Evolutionary conservation across 2,888 invertebrate genomes (phyloP), one percentile per base, ranked within the genome.

Genomic region (Parnassius apollo): DNA sequence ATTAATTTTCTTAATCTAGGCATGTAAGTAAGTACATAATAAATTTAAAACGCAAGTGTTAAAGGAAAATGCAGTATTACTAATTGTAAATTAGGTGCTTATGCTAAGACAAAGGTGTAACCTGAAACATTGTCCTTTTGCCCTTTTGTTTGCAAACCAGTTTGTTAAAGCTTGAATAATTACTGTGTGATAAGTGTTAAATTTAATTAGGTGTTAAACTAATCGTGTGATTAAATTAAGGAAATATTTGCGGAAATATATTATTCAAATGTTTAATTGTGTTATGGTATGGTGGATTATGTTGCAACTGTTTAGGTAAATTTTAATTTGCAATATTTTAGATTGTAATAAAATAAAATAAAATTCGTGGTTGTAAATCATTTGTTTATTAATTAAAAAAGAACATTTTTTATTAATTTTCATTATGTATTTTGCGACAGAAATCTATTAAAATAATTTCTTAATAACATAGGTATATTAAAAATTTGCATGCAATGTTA

Each of bases 121-220:
- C 46, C 42, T 61, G 42, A 51, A 35, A 45, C 61, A 56, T 56
- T 57, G 61, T 61, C 56, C 57, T 57, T 57, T 48, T 57, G 57
- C 25, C 51, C 51, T 61, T 61, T 57, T 61, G 51, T 54, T 49
- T 35, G 12, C 42, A 50, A 62, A 62, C 55, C 51, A 42, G 58
- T 59, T 63, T 55, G 12, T 44, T 63, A 25, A 50, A 35, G 50
- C 2, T 45, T 25, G 25, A 57, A 42, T 53, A 58, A 55, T 62
- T 44, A 48, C 8, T 54, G 44, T 46, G 46, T 50, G 18, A 55
- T 55, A 59, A 45, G 45, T 13, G 13, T 48, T 7, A 58, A 45
- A 44, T 44, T 44, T 55, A 50, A 58, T 58, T 62, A 59, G 13
- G 48, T 55, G 54, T 54, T 62, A 42, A 54, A n/a, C 48, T 44